Percentiles rank a stretch among this genome's conserved stretches.
These are phyloP conservation scores for Leptinotarsa defecta DNA, from an alignment of 1,140 invertebrate genomes.

Conservation along the genomic window DNA sequence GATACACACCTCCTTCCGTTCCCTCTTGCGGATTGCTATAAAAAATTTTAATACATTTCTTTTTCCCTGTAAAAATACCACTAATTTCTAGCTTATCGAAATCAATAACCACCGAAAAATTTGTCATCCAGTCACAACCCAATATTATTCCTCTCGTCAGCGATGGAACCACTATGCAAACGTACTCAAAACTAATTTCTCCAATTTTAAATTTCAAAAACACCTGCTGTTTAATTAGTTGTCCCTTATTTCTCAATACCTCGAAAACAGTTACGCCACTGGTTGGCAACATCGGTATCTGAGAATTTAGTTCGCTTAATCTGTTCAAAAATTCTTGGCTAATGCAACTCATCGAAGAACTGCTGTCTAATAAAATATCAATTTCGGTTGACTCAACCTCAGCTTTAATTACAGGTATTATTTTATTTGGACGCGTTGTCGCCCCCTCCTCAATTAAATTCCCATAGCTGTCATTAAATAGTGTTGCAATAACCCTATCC, in stretches of 20 bases:
- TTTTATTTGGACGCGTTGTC: not conserved
- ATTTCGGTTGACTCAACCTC: not conserved
- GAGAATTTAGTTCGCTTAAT: not conserved
- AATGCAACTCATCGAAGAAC: not conserved
- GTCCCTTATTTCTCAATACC: not conserved
- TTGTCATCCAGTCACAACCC: constrained; percentile 5
- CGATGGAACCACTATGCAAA: constrained; percentile 4
- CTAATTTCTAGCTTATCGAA: not conserved
- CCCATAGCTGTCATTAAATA: not conserved
- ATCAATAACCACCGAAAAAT: not conserved
- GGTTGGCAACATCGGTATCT: not conserved
- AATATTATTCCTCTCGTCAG: constrained; percentile 10
- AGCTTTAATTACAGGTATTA: not conserved
- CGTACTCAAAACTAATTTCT: not conserved
- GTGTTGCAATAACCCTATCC: not conserved
- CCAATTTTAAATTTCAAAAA: not conserved
- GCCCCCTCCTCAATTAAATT: not conserved
- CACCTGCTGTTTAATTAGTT: not conserved
- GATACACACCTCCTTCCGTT: not conserved
- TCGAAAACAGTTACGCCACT: not conserved
- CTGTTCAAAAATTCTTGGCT: not conserved
- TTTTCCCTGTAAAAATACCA: not conserved
- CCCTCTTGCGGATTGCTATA: too few species aligned
- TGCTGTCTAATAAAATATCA: not conserved
- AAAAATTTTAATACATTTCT: too few species aligned